Evolutionary conservation across 2,797 vertebrate species (phyloP), one percentile per base, ranked within the genome.

Genomic region (Hippocampus kuda): DNA sequence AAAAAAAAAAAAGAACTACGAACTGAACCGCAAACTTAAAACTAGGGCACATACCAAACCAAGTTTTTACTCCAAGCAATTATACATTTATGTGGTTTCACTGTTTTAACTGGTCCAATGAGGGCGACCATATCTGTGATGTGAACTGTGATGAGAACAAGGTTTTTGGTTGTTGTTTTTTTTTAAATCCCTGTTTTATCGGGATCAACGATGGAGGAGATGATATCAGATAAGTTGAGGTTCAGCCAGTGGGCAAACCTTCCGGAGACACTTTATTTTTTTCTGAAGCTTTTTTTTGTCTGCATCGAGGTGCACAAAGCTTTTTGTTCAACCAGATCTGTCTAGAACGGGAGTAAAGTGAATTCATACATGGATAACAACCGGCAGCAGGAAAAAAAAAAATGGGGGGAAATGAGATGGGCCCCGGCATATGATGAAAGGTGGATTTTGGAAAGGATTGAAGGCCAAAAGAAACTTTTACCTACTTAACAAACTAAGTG

Each of bases 141-240:
- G n/a, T 54, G n/a, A 10, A 12, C n/a, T 11, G 10, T 4, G 53
- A 24, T n/a, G 53, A 13, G 24, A 54, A 24, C 3, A 54, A 24
- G 34, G 6, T 38, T 38, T 38, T 38, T 38, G 34, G 34, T 8
- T 38, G 7, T 38, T 38, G 5, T 38, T 38, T 38, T 38, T 20
- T 54, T 24, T 54, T n/a, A 12, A 24, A 54, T 54, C n/a, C 53
- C 3, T 12, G n/a, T 24, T 24, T 63, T 42, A 73, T 71, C 68
- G 24, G 72, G 69, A 83, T 81, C 69, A 72, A 74, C 66, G 75
- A 73, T 70, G 77, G 72, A 72, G 66, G 53, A 54, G 53, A 54
- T 54, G 2, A 81, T 81, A 74, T 79, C 60, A 34, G 73, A 78
- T 77, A 54, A 70, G 70, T 70, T 54, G 27, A 44, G 73, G 85